Evolutionary conservation across 2,113 vertebrate genomes (phyloP), one percentile per base, ranked within the genome.

Genomic region (Cyanistes caeruleus): DNA sequence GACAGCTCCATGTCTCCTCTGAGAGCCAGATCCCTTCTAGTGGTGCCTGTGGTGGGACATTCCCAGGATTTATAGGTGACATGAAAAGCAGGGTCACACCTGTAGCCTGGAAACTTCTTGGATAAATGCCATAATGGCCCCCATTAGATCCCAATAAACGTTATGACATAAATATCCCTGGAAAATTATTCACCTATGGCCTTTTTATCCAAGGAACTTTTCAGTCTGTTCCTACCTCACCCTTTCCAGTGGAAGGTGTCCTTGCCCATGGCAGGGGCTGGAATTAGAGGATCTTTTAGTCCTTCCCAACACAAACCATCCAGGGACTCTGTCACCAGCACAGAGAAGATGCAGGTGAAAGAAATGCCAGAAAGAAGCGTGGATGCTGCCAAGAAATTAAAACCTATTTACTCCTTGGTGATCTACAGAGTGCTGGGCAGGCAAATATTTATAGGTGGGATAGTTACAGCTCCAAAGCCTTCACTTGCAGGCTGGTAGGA

Each of bases 281-380:
- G 41, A 70, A 28, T 9, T 15, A 33, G 27, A 56, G 37, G 21
- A 33, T 20, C n/a, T 13, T 27, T 23, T 3, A 43, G n/a, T 21
- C 62, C 25, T 17, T 56, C 37, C 63, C 72, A 49, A 33, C 31
- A 52, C 17, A 70, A 63, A 43, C 31, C 22, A 14, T 13, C 43
- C 18, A 43, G 72, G 31, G 21, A 33, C 56, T 43, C 41, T 62
- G 21, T 6, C 35, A 48, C 63, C 14, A 67, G 15, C 48, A 48
- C 0, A 0, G 24, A 75, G n/a, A 58, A 82, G 51, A 58, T 0
- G 0, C 33, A 30, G 1, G 0, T 48, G 39, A 56, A 35, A 33
- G 39, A 49, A 48, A 91, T 59, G 3, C 5, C 37, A 43, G n/a
- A 79, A 7, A 55, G 44, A 56, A 83, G 60, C 2, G 8, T 8